These are phyloP conservation scores for Phortica variegata DNA, from an alignment of 1,140 invertebrate species.

Conservation along the genomic window DNA sequence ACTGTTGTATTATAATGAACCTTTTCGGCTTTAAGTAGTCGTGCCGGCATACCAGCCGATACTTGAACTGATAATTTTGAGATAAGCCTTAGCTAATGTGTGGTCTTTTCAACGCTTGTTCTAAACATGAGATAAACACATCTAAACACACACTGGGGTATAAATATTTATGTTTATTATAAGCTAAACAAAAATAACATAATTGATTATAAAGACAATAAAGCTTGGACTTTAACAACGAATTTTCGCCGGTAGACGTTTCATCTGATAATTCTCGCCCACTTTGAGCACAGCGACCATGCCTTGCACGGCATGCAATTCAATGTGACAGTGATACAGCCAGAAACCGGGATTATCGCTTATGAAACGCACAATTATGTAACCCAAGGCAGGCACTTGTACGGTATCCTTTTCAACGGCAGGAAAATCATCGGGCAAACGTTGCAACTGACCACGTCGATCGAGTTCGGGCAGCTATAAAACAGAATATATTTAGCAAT, in stretches of 20 bases:
- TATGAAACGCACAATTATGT: constrained; percentile 45
- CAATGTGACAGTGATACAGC: constrained; percentile 50
- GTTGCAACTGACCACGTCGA: constrained; percentile 32
- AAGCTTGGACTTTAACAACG: constrained; percentile 29
- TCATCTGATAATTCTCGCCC: constrained; percentile 52
- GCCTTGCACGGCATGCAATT: constrained; percentile 60
- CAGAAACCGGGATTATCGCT: constrained; percentile 51
- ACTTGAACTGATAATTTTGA: too few relatives aligned
- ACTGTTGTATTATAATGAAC: too few relatives aligned
- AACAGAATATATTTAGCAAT: not conserved
- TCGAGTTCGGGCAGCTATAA: constrained; percentile 38
- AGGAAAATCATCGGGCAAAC: constrained; percentile 29
- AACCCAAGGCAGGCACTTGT: constrained; percentile 41
- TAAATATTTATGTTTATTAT: not conserved
- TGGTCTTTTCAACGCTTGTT: not conserved
- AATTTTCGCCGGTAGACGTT: constrained; percentile 35
- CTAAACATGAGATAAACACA: too few relatives aligned
- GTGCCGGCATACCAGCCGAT: too few relatives aligned
- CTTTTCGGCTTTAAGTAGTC: too few relatives aligned
- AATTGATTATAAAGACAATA: not conserved
- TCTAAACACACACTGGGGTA: too few relatives aligned
- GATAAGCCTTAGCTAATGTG: too few relatives aligned
- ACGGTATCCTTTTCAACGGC: constrained; percentile 49
- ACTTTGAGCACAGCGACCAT: constrained; percentile 62
- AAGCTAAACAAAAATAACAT: not conserved